Evolutionary conservation across 2,888 invertebrate species (phyloP).

Genomic region (Drosophila atripex): DNA sequence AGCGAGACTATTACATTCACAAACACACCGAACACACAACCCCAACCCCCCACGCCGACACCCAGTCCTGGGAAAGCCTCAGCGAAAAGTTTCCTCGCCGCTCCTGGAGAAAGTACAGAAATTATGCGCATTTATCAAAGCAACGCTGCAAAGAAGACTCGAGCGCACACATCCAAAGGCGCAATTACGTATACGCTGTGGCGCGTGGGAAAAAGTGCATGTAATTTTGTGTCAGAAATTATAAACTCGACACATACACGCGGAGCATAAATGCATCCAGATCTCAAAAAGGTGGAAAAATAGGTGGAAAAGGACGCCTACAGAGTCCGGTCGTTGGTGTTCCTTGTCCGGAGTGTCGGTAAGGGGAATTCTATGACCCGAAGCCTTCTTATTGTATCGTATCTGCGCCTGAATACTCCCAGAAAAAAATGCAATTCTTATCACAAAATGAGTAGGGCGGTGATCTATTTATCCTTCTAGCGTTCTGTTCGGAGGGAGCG

Average conservation of each 20-base stretch:
- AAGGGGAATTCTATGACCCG: background rate
- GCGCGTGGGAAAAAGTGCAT: constrained; percentile 53
- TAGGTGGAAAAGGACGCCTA: background rate
- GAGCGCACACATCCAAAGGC: constrained; percentile 55
- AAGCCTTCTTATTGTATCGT: background rate
- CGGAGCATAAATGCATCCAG: constrained; percentile 25
- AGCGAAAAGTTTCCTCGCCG: constrained; percentile 8
- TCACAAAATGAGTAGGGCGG: background rate
- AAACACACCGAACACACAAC: constrained; percentile 11
- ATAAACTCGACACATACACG: constrained; percentile 56
- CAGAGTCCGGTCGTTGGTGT: constrained; percentile 1
- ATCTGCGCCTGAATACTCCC: background rate
- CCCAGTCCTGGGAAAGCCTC: background rate
- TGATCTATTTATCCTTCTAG: background rate
- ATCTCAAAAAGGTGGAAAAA: constrained; percentile 8
- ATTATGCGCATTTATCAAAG: constrained; percentile 79
- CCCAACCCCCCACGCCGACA: constrained; percentile 5
- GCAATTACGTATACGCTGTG: constrained; percentile 58
- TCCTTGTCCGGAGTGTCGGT: background rate
- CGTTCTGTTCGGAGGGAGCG: no score
- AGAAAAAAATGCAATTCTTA: background rate
- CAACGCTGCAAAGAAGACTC: constrained; percentile 50
- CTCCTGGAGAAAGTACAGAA: constrained; percentile 69
- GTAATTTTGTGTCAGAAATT: constrained; percentile 72
- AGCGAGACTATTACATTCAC: constrained; percentile 51